phyloP scores from a whole-genome alignment of 2,888 invertebrate genomes.

The Heliconius sara region DNA sequence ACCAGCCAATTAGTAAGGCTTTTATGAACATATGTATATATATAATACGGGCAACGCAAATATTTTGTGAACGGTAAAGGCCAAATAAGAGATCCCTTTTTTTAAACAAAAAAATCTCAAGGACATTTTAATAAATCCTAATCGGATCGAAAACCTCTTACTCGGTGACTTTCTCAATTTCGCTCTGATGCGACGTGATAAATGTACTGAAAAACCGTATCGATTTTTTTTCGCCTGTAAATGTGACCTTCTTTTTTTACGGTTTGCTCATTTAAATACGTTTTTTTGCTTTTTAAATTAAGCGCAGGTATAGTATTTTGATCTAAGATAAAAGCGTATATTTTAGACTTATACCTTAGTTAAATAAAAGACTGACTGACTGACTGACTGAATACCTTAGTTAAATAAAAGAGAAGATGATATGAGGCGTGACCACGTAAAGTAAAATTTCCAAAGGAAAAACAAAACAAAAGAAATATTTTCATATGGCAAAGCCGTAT shows the following conservation, averaged over 20 bases:
- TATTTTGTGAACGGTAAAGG: neutral
- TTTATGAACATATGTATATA: neutral
- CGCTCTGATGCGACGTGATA: conserved; percentile 25
- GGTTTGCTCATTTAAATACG: neutral
- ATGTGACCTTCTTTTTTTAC: conserved; percentile 14
- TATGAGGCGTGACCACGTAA: neutral
- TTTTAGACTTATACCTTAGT: neutral
- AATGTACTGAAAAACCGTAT: conserved; percentile 26
- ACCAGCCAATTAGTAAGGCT: conserved; percentile 8
- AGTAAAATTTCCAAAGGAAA: neutral
- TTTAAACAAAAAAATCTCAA: conserved; percentile 11
- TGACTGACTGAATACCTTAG: too few relatives aligned
- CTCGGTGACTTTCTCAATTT: conserved; percentile 28
- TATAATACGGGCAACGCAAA: neutral
- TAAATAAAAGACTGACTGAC: neutral
- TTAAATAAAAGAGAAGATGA: neutral
- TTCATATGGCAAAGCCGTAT: neutral
- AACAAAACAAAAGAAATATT: neutral
- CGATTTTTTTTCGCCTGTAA: conserved; percentile 6
- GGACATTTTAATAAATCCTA: conserved; percentile 25
- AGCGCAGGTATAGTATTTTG: neutral
- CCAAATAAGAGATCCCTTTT: conserved; percentile 7
- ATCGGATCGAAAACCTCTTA: conserved; percentile 25
- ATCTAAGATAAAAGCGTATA: neutral
- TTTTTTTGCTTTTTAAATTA: neutral